Percentiles rank a stretch among this genome's conserved stretches.
Evolutionary conservation across 2,113 vertebrate genomes (phyloP).

Genomic region (Epinephelus fuscoguttatus): DNA sequence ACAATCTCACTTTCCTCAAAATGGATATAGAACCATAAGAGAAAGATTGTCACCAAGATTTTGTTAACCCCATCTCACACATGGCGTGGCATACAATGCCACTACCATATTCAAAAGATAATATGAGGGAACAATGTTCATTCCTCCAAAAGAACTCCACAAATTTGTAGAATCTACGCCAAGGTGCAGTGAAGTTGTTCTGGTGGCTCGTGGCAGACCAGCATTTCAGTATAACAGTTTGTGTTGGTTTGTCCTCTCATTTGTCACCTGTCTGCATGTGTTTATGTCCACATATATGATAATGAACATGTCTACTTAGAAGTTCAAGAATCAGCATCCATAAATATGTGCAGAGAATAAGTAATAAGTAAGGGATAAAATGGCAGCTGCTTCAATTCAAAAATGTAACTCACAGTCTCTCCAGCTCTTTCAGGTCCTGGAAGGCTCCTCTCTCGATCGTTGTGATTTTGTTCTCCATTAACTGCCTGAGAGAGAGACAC

Average conservation of each 20-base stretch:
- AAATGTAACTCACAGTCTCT: slow-evolving; percentile 94
- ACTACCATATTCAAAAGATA: neutral
- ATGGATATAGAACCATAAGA: neutral
- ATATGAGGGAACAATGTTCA: neutral
- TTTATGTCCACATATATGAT: neutral
- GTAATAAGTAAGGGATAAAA: neutral
- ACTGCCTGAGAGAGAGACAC: slow-evolving; percentile 89
- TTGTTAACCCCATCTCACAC: neutral
- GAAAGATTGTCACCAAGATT: neutral
- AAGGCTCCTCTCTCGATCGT: slow-evolving; percentile 97
- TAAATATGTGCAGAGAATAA: neutral
- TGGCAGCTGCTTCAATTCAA: neutral
- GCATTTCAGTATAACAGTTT: neutral
- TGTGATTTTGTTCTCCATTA: slow-evolving; percentile 99
- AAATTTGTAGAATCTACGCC: neutral
- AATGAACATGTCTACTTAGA: neutral
- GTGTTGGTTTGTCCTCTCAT: neutral
- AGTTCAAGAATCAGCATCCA: neutral
- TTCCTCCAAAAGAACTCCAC: neutral
- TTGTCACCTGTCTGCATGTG: neutral
- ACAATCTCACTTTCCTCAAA: neutral
- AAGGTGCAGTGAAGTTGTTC: neutral
- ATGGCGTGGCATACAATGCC: neutral
- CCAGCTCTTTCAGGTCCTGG: slow-evolving; percentile 98
- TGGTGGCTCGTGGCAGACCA: neutral